Conservation (phyloP, 92 coral and sea anemone species). For the Blastomussa wellsi region DNA sequence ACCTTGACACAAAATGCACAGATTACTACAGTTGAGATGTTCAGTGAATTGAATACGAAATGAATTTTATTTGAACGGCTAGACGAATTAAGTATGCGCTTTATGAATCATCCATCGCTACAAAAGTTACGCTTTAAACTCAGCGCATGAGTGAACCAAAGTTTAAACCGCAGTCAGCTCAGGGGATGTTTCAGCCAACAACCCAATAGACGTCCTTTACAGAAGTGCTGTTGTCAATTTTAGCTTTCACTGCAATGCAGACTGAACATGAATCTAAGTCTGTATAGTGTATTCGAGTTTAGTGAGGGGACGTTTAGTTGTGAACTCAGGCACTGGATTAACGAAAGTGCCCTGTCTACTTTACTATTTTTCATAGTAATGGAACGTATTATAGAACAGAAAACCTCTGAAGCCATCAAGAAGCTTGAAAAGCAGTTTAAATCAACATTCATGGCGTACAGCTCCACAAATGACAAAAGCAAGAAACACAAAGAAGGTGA, state of each 20-base stretch:
- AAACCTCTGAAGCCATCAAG: slow-evolving; percentile 43
- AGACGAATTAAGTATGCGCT: too few relatives aligned
- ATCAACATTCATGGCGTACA: slow-evolving; percentile 47
- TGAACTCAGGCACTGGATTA: background rate
- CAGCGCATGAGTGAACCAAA: too few relatives aligned
- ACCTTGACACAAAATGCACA: too few relatives aligned
- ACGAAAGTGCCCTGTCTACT: background rate
- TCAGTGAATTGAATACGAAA: too few relatives aligned
- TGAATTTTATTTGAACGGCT: too few relatives aligned
- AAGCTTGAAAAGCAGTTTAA: slow-evolving; percentile 61
- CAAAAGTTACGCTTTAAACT: too few relatives aligned
- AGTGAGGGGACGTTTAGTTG: background rate
- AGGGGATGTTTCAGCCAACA: too few relatives aligned
- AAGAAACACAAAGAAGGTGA: background rate
- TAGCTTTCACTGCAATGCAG: background rate
- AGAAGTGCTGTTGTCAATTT: background rate
- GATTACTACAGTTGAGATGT: too few relatives aligned
- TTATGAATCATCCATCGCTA: too few relatives aligned
- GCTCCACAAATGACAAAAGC: slow-evolving; percentile 6
- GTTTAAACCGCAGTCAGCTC: too few relatives aligned
- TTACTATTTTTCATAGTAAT: slow-evolving; percentile 1
- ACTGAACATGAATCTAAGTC: background rate
- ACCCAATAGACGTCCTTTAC: too few relatives aligned
- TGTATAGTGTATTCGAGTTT: background rate
- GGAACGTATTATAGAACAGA: slow-evolving; percentile 24